phyloP scores from a whole-genome alignment of 1,140 invertebrate species.

The Drosophila melanogaster region DNA sequence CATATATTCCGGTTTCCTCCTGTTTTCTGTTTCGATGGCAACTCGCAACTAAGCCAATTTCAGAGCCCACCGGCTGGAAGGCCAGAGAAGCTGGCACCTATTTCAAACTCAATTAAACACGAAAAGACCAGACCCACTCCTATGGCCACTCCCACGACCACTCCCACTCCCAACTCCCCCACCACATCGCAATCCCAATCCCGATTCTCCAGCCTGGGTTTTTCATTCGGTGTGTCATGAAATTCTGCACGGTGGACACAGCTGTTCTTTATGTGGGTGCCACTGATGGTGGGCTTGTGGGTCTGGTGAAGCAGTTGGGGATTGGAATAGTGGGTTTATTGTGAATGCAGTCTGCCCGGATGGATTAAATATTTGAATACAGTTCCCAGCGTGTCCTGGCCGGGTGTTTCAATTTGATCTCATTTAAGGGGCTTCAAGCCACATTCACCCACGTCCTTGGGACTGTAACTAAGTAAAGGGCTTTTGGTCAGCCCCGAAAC shows the following conservation, averaged over 20 bases:
- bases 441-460: conserved; percentile 12
- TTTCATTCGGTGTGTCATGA: conserved; percentile 35
- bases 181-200: background rate
- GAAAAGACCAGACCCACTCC: conserved; percentile 32
- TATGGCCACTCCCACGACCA: too few relatives aligned
- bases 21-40: conserved; percentile 10
- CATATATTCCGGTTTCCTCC: conserved; percentile 1
- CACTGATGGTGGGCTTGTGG: background rate
- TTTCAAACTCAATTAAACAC: conserved; percentile 83
- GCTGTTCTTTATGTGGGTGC: conserved; percentile 51
- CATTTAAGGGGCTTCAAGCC: conserved; percentile 48
- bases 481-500: conserved; percentile 31
- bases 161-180: too few relatives aligned
- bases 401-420: conserved; percentile 47
- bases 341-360: conserved; percentile 21
- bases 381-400: conserved; percentile 24
- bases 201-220: background rate
- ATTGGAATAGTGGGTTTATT: conserved; percentile 14
- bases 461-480: conserved; percentile 33
- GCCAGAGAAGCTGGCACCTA: conserved; percentile 60
- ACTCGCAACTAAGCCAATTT: conserved; percentile 77
- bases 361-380: conserved; percentile 61
- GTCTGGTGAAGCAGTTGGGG: too few relatives aligned
- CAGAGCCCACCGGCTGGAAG: conserved; percentile 29
- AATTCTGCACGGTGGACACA: conserved; percentile 50